Evolutionary conservation across 2,113 vertebrate genomes (phyloP).

Genomic region (Aldabrachelys gigantea): DNA sequence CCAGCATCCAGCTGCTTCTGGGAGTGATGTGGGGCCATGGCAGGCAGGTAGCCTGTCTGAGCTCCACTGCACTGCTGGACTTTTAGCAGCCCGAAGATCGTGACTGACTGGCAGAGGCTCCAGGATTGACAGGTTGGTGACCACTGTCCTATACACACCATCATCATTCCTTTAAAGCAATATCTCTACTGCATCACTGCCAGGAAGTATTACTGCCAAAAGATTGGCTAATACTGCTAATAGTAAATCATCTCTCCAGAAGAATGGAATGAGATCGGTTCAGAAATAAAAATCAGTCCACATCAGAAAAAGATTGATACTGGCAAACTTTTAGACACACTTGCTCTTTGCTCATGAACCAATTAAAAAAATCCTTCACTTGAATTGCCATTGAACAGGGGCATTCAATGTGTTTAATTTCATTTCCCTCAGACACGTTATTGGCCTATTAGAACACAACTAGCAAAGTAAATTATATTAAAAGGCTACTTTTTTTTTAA

Average conservation of each 20-base stretch:
- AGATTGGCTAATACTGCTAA: neutral
- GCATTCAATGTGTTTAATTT: neutral
- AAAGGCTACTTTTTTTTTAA: neutral
- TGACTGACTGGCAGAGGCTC: too few relatives aligned
- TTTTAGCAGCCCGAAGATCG: too few relatives aligned
- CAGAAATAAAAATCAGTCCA: neutral
- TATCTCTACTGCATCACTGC: neutral
- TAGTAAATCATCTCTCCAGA: neutral
- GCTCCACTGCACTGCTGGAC: too few relatives aligned
- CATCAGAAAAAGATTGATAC: neutral
- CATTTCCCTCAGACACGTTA: neutral
- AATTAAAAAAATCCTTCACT: slow-evolving; percentile 16
- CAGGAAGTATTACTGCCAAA: neutral
- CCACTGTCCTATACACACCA: neutral
- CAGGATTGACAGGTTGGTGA: too few relatives aligned
- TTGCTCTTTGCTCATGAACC: neutral
- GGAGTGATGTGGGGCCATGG: too few relatives aligned
- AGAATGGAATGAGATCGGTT: neutral
- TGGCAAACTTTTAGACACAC: neutral
- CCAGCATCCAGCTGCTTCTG: too few relatives aligned
- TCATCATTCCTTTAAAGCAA: neutral
- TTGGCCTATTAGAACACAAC: neutral
- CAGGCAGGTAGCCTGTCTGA: too few relatives aligned
- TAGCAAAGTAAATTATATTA: neutral
- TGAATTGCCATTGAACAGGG: slow-evolving; percentile 1